Percentiles rank a stretch among this genome's conserved stretches.
phyloP scores from a whole-genome alignment of 2,888 invertebrate species.

The Cataglyphis cursor region DNA sequence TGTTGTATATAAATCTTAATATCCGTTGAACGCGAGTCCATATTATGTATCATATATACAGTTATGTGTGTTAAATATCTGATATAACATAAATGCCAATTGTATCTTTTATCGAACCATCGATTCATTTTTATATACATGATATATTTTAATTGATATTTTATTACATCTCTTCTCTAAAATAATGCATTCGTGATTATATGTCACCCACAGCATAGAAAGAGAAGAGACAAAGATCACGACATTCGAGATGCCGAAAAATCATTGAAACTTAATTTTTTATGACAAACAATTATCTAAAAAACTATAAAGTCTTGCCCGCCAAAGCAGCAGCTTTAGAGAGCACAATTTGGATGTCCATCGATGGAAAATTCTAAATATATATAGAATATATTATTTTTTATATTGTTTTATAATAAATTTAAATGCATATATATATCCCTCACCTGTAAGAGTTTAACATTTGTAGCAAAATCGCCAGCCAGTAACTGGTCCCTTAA shows the following conservation, averaged over 20 bases:
- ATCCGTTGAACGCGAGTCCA: neutral
- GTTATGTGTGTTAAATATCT: conserved; percentile 1
- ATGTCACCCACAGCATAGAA: neutral
- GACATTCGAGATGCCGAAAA: conserved; percentile 2
- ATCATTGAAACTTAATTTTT: neutral
- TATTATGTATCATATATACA: conserved; percentile 7
- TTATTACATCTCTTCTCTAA: neutral
- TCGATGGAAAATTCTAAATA: conserved; percentile 93
- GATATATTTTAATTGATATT: conserved; percentile 37
- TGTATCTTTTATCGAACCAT: neutral
- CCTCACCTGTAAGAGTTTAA: conserved; percentile 95
- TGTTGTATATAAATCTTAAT: conserved; percentile 19
- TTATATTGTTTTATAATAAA: neutral
- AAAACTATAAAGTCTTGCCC: conserved; percentile 82
- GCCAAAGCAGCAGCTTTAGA: conserved; percentile 92
- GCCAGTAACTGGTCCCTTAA: conserved; percentile 93
- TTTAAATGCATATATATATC: conserved; percentile 1
- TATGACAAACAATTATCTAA: conserved; percentile 57
- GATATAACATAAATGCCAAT: conserved; percentile 35
- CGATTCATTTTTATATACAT: neutral
- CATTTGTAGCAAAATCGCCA: conserved; percentile 97
- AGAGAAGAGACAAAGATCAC: conserved; percentile 7
- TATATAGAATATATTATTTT: conserved; percentile 42
- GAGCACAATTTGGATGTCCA: conserved; percentile 94
- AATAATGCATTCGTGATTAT: neutral